Evolutionary conservation across 2,113 vertebrate genomes (phyloP).

Genomic region (Eudyptes chrysolophus): DNA sequence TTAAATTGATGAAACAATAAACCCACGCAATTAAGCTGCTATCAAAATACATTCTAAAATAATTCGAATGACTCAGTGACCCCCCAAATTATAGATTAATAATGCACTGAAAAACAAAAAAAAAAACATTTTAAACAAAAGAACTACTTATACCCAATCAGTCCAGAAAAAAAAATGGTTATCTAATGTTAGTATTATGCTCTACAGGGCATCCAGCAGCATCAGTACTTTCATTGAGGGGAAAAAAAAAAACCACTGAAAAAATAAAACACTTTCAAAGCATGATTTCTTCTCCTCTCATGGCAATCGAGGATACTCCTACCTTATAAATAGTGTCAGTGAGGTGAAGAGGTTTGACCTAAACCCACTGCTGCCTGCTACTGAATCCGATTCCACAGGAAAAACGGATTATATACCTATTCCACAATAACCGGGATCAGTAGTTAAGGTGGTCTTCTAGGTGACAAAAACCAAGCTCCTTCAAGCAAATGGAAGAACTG

Average conservation of each 20-base stretch:
- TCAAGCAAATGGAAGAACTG: background rate
- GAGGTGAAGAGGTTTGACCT: background rate
- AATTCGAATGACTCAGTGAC: background rate
- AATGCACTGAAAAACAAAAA: background rate
- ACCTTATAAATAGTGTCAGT: background rate
- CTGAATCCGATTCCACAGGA: background rate
- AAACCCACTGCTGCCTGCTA: background rate
- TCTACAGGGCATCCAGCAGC: background rate
- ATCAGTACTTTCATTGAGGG: background rate
- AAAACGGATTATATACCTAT: background rate
- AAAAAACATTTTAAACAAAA: background rate
- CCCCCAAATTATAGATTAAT: background rate
- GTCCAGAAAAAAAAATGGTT: background rate
- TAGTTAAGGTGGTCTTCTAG: background rate
- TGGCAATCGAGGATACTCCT: background rate
- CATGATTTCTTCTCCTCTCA: background rate
- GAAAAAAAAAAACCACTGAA: background rate
- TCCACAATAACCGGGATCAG: background rate
- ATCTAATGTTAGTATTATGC: background rate
- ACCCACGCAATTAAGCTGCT: background rate
- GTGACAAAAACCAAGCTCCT: background rate
- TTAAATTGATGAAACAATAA: too few species aligned
- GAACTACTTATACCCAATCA: background rate
- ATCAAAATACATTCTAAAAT: background rate
- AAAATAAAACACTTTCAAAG: background rate